phyloP scores from a whole-genome alignment of 2,113 vertebrate species.

The Anolis carolinensis region DNA sequence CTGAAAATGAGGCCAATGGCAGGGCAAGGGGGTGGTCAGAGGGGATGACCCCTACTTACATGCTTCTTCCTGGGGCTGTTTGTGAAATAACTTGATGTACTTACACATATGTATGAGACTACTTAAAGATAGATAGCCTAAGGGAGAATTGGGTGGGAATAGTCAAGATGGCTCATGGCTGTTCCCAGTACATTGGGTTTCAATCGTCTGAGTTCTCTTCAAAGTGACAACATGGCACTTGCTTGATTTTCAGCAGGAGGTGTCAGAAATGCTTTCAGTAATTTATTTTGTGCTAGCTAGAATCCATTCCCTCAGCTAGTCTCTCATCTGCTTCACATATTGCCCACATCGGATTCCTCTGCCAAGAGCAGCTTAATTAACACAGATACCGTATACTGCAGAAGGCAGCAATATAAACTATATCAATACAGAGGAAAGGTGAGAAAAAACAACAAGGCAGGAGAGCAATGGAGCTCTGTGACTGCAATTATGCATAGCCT shows the following conservation, averaged over 20 bases:
- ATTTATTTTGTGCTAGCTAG: background rate
- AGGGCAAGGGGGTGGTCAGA: no score
- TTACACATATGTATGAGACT: background rate
- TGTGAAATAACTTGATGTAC: background rate
- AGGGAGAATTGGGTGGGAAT: background rate
- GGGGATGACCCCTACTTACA: no score
- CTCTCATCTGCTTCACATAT: conserved; percentile 2
- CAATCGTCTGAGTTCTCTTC: background rate
- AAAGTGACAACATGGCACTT: background rate
- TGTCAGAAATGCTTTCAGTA: conserved; percentile 7
- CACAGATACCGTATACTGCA: background rate
- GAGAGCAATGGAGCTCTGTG: background rate
- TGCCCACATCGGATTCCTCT: conserved; percentile 10
- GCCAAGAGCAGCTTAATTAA: conserved; percentile 4
- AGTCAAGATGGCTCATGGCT: background rate
- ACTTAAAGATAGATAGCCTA: background rate
- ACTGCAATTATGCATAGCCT: background rate
- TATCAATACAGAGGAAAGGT: background rate
- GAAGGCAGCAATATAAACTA: background rate
- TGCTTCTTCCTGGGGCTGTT: background rate
- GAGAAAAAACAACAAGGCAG: background rate
- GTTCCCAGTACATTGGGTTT: background rate
- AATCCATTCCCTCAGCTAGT: background rate
- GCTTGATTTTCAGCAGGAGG: conserved; percentile 4
- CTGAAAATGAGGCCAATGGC: background rate